phyloP scores from a whole-genome alignment of 2,888 invertebrate genomes.

The Antitype chi region DNA sequence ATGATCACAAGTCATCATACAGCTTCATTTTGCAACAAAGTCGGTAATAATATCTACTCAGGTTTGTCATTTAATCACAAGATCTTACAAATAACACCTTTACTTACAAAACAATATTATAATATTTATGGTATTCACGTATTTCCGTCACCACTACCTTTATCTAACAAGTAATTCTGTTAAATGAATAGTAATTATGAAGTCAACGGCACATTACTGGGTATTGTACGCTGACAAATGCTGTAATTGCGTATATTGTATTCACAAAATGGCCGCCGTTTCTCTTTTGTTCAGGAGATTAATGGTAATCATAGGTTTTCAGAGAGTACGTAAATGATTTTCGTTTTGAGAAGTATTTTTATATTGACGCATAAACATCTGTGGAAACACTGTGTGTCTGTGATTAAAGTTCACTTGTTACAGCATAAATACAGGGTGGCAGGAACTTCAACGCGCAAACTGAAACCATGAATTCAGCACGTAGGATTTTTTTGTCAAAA shows the following conservation, averaged over 20 bases:
- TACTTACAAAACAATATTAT: constrained; percentile 14
- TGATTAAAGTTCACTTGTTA: too few species aligned
- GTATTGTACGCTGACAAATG: constrained; percentile 31
- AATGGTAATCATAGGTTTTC: constrained; percentile 23
- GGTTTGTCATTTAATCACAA: not conserved
- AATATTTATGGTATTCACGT: not conserved
- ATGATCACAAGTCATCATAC: too few species aligned
- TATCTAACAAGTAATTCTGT: constrained; percentile 15
- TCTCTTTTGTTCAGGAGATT: constrained; percentile 27
- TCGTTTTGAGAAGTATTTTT: not conserved
- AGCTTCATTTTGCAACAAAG: constrained; percentile 5
- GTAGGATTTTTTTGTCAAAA: too few species aligned
- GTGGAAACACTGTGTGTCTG: not conserved
- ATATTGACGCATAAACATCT: not conserved
- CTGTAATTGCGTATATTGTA: constrained; percentile 19
- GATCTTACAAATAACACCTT: not conserved
- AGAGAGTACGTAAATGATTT: constrained; percentile 15
- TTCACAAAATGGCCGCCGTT: constrained; percentile 18
- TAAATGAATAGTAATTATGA: constrained; percentile 28
- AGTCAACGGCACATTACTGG: constrained; percentile 23
- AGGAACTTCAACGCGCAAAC: too few species aligned
- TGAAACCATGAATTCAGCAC: too few species aligned
- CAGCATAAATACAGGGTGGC: too few species aligned
- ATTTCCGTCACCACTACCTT: not conserved
- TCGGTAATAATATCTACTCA: not conserved